These are phyloP conservation scores for Lepidurus couesii DNA, from an alignment of 1,140 invertebrate species.

Conservation along the genomic window DNA sequence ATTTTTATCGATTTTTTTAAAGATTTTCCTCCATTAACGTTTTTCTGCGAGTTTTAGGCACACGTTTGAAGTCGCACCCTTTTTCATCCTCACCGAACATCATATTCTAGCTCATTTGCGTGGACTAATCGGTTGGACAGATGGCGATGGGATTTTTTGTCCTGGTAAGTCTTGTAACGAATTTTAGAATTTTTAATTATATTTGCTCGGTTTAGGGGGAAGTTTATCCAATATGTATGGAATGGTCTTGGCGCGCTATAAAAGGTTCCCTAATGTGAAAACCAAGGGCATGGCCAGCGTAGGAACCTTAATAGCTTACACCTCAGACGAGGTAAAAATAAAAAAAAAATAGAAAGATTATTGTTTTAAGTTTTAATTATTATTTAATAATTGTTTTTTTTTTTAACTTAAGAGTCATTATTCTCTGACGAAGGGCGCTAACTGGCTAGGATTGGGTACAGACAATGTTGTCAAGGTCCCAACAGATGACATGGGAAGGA, in stretches of 20 bases:
- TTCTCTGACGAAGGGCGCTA: conserved; percentile 70
- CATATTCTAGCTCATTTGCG: conserved; percentile 57
- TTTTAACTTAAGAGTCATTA: conserved; percentile 66
- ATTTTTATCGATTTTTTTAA: conserved; percentile 35
- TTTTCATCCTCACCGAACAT: conserved; percentile 63
- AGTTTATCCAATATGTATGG: conserved; percentile 83
- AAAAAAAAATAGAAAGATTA: neutral
- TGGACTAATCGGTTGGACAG: conserved; percentile 59
- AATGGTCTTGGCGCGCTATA: conserved; percentile 69
- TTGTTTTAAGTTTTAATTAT: too few relatives aligned
- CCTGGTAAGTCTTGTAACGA: conserved; percentile 45
- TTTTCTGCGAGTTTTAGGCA: conserved; percentile 49
- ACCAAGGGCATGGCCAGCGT: conserved; percentile 55
- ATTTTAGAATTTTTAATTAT: conserved; percentile 27
- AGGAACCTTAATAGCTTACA: conserved; percentile 59
- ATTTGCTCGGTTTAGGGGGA: conserved; percentile 56
- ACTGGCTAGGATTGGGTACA: conserved; percentile 74
- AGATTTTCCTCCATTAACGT: conserved; percentile 34
- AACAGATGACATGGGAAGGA: conserved; percentile 60
- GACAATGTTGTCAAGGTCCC: conserved; percentile 63
- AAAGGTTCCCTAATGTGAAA: conserved; percentile 66
- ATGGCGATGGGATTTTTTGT: conserved; percentile 65
- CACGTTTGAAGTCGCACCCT: conserved; percentile 71
- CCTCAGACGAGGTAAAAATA: conserved; percentile 69
- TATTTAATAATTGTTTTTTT: conserved; percentile 27